Percentiles rank a stretch among this genome's conserved stretches.
phyloP scores from a whole-genome alignment of 1,140 invertebrate genomes.

The Danaus melanippus region DNA sequence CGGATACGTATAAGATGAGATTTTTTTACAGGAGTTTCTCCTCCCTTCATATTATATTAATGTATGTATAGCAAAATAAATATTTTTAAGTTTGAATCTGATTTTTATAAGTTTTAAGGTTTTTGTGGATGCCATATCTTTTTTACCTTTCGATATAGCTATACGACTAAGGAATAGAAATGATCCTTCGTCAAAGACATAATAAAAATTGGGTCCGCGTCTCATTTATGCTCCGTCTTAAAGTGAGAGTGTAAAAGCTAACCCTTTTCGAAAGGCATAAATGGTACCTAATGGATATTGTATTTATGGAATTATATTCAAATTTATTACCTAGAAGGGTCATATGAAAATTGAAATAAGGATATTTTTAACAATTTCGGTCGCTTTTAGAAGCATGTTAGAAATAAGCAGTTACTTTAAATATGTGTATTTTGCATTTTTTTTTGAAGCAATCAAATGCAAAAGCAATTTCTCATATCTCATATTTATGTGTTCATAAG shows the following conservation, averaged over 20 bases:
- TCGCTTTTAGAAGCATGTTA: too few relatives aligned
- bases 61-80: neutral
- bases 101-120: neutral
- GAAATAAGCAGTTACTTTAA: too few relatives aligned
- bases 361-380: too few relatives aligned
- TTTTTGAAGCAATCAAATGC: too few relatives aligned
- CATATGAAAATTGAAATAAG: too few relatives aligned
- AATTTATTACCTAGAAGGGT: constrained; percentile 3
- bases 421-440: too few relatives aligned
- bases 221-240: constrained; percentile 13
- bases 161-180: constrained; percentile 8
- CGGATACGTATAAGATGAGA: constrained; percentile 10
- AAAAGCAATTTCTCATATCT: too few relatives aligned
- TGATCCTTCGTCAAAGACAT: constrained; percentile 6
- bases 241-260: constrained; percentile 20
- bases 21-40: constrained; percentile 1
- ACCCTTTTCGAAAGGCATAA: constrained; percentile 18
- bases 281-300: constrained; percentile 10
- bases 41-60: constrained; percentile 3
- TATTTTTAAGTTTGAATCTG: neutral
- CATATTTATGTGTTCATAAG: too few relatives aligned
- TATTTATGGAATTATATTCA: constrained; percentile 18
- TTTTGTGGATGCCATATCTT: constrained; percentile 1
- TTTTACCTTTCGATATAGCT: neutral
- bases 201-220: constrained; percentile 16